phyloP scores from a whole-genome alignment of 2,888 invertebrate species.

The Ormyrus pomaceus region DNA sequence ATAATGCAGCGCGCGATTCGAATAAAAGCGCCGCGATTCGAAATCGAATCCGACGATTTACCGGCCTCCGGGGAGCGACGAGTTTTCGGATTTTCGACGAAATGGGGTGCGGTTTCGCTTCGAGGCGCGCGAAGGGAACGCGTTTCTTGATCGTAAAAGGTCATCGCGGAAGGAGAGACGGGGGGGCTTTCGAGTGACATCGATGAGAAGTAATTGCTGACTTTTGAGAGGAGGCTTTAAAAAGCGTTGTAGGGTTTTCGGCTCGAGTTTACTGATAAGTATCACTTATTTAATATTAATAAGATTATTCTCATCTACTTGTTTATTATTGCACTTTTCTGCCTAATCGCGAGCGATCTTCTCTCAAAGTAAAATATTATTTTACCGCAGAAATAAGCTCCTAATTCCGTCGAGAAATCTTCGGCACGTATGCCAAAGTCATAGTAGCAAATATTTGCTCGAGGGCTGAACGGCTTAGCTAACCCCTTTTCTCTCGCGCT shows the following conservation, averaged over 20 bases:
- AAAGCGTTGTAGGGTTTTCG: no score
- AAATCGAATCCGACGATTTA: constrained; percentile 58
- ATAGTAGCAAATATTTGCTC: constrained; percentile 30
- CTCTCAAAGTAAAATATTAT: no score
- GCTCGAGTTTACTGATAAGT: no score
- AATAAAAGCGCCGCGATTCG: constrained; percentile 14
- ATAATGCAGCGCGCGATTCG: constrained; percentile 15
- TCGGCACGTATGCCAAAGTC: background rate
- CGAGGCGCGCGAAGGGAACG: background rate
- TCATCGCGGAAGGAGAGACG: background rate
- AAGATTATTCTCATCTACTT: no score
- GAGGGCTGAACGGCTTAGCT: constrained; percentile 20
- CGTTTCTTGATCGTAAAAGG: constrained; percentile 7
- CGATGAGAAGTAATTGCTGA: no score
- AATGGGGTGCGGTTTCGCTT: constrained; percentile 11
- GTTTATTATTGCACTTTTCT: no score
- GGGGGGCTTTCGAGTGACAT: no score
- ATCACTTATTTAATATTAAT: no score
- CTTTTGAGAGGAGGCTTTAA: no score
- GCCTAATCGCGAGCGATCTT: no score
- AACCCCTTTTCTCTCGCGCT: constrained; percentile 11
- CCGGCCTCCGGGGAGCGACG: constrained; percentile 52
- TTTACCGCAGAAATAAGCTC: background rate
- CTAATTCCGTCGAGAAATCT: constrained; percentile 2
- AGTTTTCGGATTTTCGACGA: constrained; percentile 13